Evolutionary conservation across 2,113 vertebrate species (phyloP).

Genomic region (Narcine bancroftii): DNA sequence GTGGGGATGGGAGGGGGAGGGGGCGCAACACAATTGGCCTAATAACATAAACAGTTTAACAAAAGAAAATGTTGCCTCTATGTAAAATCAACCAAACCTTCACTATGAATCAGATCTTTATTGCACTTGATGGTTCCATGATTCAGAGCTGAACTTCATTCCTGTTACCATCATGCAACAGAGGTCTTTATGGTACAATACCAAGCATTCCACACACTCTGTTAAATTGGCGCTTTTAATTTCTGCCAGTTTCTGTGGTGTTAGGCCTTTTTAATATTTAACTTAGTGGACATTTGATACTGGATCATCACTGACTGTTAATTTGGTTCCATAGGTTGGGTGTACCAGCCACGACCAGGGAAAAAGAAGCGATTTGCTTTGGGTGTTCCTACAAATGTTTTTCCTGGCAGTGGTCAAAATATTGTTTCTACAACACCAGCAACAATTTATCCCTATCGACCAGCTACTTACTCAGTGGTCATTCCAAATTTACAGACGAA

Average conservation of each 20-base stretch:
- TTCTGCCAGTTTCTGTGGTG: not conserved
- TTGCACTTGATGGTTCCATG: not conserved
- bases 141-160: not conserved
- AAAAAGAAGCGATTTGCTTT: conserved; percentile 57
- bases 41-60: too few relatives aligned
- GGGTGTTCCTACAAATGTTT: conserved; percentile 45
- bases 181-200: not conserved
- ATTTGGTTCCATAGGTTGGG: conserved; percentile 59
- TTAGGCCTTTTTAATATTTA: not conserved
- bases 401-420: conserved; percentile 51
- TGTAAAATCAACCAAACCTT: not conserved
- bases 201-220: too few relatives aligned
- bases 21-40: too few relatives aligned
- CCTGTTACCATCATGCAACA: not conserved
- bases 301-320: not conserved
- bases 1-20: too few relatives aligned
- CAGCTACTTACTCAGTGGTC: conserved; percentile 54
- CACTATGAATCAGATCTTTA: not conserved
- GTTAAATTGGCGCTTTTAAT: not conserved
- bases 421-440: conserved; percentile 51
- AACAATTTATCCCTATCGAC: conserved; percentile 48
- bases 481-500: conserved; percentile 49
- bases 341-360: conserved; percentile 64
- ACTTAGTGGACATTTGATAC: not conserved
- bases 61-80: not conserved